Conservation (phyloP, 2,797 vertebrate genomes). For the Neosalanx taihuensis region DNA sequence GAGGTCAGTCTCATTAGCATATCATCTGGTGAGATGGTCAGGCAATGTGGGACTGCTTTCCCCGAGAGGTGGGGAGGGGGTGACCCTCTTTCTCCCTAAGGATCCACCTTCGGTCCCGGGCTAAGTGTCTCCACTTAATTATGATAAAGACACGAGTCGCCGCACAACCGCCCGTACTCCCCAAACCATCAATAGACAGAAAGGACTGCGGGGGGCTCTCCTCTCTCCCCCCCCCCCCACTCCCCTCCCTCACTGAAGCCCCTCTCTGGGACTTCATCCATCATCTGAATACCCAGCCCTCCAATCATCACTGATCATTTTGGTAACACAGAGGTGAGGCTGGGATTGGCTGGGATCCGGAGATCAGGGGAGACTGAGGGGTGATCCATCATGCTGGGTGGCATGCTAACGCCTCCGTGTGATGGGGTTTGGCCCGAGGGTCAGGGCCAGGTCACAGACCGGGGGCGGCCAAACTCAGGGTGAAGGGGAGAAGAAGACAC, state of each 20-base stretch:
- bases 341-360: constrained; percentile 72
- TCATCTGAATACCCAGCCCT: constrained; percentile 74
- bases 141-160: constrained; percentile 74
- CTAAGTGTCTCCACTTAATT: constrained; percentile 81
- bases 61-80: constrained; percentile 59
- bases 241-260: constrained; percentile 33
- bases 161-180: constrained; percentile 60
- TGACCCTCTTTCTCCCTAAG: constrained; percentile 73
- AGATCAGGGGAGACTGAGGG: constrained; percentile 65
- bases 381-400: constrained; percentile 76
- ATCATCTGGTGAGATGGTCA: constrained; percentile 74
- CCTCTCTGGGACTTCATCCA: constrained; percentile 70
- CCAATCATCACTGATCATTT: constrained; percentile 80
- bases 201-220: constrained; percentile 32
- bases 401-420: constrained; percentile 70
- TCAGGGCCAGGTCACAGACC: constrained; percentile 65
- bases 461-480: background rate
- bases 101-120: constrained; percentile 62
- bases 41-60: constrained; percentile 69
- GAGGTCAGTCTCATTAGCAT: constrained; percentile 78
- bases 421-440: constrained; percentile 71
- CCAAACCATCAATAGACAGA: constrained; percentile 63
- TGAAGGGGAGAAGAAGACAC: constrained; percentile 41
- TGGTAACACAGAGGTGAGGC: constrained; percentile 58
- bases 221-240: background rate